Conservation (phyloP, 2,888 invertebrate genomes). For the Pollenia angustigena region DNA sequence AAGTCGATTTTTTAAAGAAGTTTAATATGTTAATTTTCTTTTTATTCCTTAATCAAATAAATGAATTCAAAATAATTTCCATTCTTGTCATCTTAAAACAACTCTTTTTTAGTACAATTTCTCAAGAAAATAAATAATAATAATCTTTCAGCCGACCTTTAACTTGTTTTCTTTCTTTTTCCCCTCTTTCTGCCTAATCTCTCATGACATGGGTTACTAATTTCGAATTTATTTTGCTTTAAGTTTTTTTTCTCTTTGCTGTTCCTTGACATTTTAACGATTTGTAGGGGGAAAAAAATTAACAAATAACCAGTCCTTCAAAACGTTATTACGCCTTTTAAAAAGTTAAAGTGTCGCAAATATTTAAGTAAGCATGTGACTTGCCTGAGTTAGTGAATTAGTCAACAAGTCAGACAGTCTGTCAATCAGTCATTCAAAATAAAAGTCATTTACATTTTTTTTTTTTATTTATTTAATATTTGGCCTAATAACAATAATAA, state of each 20-base stretch:
- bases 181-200: background rate
- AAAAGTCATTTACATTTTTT: background rate
- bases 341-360: background rate
- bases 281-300: background rate
- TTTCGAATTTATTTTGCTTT: background rate
- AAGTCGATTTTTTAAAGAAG: no score
- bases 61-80: no score
- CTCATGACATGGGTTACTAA: conserved; percentile 11
- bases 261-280: background rate
- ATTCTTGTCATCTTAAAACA: no score
- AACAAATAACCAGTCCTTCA: background rate
- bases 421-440: background rate
- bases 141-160: background rate
- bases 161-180: background rate
- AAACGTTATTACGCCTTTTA: background rate
- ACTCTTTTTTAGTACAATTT: no score
- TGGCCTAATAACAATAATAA: background rate
- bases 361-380: conserved; percentile 3
- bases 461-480: background rate
- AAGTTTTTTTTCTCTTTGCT: background rate
- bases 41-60: no score
- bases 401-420: background rate
- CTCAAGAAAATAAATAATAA: background rate
- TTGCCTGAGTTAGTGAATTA: background rate
- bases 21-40: no score